phyloP scores from a whole-genome alignment of 2,888 invertebrate genomes.

The Dasypolia templi region DNA sequence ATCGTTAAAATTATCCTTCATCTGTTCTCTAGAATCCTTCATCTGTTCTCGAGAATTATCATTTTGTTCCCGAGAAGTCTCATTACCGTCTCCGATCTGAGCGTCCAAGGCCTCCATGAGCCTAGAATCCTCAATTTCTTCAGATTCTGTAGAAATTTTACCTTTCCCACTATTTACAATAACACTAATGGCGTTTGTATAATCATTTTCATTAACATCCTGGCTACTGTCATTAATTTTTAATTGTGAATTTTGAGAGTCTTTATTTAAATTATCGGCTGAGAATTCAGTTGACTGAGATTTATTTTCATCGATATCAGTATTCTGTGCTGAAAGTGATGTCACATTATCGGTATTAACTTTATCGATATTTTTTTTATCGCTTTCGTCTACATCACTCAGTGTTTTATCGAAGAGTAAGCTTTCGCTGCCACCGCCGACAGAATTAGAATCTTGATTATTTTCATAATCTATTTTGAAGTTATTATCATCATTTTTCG shows the following conservation, averaged over 20 bases:
- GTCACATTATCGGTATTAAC: neutral
- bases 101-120: slow-evolving; percentile 50
- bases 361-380: slow-evolving; percentile 18
- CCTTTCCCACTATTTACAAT: slow-evolving; percentile 3
- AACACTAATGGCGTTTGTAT: slow-evolving; percentile 32
- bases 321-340: slow-evolving; percentile 17
- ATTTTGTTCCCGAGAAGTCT: neutral
- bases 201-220: neutral
- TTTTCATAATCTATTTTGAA: slow-evolving; percentile 14
- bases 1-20: slow-evolving; percentile 1
- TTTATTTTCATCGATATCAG: slow-evolving; percentile 17
- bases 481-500: neutral
- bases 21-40: neutral
- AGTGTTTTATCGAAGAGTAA: slow-evolving; percentile 22
- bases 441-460: slow-evolving; percentile 39
- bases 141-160: slow-evolving; percentile 8
- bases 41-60: slow-evolving; percentile 11
- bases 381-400: neutral
- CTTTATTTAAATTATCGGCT: slow-evolving; percentile 26
- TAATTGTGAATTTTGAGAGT: slow-evolving; percentile 14
- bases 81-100: slow-evolving; percentile 35
- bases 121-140: slow-evolving; percentile 35
- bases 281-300: slow-evolving; percentile 5
- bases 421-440: slow-evolving; percentile 31
- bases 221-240: neutral